Evolutionary conservation across 2,797 vertebrate genomes (phyloP), one percentile per base, ranked within the genome.

Genomic region (Champsocephalus gunnari): DNA sequence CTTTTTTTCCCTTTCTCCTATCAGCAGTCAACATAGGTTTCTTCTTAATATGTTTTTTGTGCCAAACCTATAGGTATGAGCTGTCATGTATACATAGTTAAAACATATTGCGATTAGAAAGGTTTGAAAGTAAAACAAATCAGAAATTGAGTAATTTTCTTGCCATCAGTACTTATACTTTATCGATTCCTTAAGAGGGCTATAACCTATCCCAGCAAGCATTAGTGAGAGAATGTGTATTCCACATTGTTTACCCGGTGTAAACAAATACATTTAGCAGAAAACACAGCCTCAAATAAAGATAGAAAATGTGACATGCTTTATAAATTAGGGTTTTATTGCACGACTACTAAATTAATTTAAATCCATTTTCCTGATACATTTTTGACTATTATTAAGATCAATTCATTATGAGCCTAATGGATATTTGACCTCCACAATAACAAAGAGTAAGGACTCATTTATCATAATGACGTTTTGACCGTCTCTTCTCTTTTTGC

Each of bases 401-500:
- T 63, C 17, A 13, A 6, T 3, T n/a, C 3, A 50, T 34, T 63
- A 47, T 66, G n/a, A 68, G 59, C 32, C 55, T 45, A 3, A 73
- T 47, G n/a, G 12, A 67, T 54, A 11, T 67, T n/a, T 65, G 66
- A 71, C 41, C 62, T 73, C 16, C n/a, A 32, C 43, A 13, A 0
- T 63, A 17, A 60, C 13, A 38, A 55, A n/a, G 12, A 60, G 38
- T 4, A 16, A 65, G 12, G 53, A 65, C 34, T 64, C 21, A 71
- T 69, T 75, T 12, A 66, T 55, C 53, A 54, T 21, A 43, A 12
- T 56, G 59, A 75, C 13, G 48, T 69, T 24, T 57, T 5, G 28
- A 9, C 1, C 2, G 19, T 32, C 21, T 44, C 2, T 4, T 50
- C n/a, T 78, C 8, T 17, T 43, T 73, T 54, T 69, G 56, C 43